A percentile compares a stretch with the other conserved stretches of the same genome.
Evolutionary conservation across 2,113 vertebrate species (phyloP).

Genomic region (Speoplatyrhinus poulsoni): DNA sequence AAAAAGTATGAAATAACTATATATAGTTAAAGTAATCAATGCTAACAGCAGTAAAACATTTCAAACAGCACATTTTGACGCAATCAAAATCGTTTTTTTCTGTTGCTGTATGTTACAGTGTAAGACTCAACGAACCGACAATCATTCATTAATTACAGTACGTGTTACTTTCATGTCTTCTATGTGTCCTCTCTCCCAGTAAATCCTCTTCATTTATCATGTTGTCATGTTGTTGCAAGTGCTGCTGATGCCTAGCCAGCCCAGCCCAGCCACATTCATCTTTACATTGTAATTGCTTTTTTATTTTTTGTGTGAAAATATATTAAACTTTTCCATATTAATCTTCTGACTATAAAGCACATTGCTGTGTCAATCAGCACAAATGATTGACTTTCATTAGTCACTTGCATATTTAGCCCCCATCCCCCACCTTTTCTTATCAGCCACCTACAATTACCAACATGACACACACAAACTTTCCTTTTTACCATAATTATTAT

Average conservation of each 20-base stretch:
- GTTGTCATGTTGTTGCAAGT: no score
- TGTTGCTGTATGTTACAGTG: not conserved
- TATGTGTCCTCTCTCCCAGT: not conserved
- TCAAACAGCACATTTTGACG: no score
- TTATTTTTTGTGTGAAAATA: not conserved
- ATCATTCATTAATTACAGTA: not conserved
- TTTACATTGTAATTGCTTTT: no score
- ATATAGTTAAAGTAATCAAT: no score
- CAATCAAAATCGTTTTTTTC: not conserved
- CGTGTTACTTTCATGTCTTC: conserved; percentile 11
- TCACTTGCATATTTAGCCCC: conserved; percentile 1
- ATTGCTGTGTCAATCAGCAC: not conserved
- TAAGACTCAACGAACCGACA: not conserved
- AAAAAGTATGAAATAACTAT: no score
- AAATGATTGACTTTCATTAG: not conserved
- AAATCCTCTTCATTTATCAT: not conserved
- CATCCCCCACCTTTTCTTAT: not conserved
- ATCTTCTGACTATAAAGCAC: no score
- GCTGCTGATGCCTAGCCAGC: no score
- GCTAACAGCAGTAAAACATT: no score
- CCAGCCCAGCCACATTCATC: no score
- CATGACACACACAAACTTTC: not conserved
- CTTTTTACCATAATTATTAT: conserved; percentile 41
- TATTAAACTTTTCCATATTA: not conserved
- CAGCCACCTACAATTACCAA: not conserved